Evolutionary conservation across 2,113 vertebrate species (phyloP).

Genomic region (Mirounga angustirostris): DNA sequence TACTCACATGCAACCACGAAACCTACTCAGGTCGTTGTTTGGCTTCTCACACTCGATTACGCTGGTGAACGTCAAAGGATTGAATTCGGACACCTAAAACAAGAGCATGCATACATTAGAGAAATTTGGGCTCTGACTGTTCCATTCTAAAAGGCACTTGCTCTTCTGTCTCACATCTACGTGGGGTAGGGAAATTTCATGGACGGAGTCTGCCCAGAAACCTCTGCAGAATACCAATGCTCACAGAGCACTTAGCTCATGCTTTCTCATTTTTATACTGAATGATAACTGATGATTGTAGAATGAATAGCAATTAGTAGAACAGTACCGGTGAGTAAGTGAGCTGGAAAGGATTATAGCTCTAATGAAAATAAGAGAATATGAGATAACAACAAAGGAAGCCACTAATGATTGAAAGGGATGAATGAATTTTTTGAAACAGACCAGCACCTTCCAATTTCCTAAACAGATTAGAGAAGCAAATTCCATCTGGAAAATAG

Average conservation of each 20-base stretch:
- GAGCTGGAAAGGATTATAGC: neutral
- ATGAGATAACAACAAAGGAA: neutral
- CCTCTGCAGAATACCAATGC: neutral
- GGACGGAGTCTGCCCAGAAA: neutral
- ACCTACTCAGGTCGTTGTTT: constrained; percentile 97
- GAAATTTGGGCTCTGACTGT: too few relatives aligned
- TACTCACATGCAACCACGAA: constrained; percentile 98
- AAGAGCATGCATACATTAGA: constrained; percentile 18
- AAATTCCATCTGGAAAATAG: constrained; percentile 71
- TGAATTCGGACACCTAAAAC: constrained; percentile 96
- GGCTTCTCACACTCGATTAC: constrained; percentile 98
- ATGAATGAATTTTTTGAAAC: constrained; percentile 50
- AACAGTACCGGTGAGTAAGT: neutral
- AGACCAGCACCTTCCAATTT: constrained; percentile 59
- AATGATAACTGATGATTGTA: neutral
- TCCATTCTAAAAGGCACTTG: neutral
- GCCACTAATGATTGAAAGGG: neutral
- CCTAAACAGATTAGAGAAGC: constrained; percentile 65
- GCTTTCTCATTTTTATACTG: neutral
- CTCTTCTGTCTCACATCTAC: neutral
- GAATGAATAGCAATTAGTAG: neutral
- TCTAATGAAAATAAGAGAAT: neutral
- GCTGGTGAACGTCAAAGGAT: constrained; percentile 95
- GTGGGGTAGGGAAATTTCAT: neutral
- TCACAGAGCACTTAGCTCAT: fast-evolving